Evolutionary conservation across 2,113 vertebrate species (phyloP), one percentile per base, ranked within the genome.

Genomic region (Azemiops feae): DNA sequence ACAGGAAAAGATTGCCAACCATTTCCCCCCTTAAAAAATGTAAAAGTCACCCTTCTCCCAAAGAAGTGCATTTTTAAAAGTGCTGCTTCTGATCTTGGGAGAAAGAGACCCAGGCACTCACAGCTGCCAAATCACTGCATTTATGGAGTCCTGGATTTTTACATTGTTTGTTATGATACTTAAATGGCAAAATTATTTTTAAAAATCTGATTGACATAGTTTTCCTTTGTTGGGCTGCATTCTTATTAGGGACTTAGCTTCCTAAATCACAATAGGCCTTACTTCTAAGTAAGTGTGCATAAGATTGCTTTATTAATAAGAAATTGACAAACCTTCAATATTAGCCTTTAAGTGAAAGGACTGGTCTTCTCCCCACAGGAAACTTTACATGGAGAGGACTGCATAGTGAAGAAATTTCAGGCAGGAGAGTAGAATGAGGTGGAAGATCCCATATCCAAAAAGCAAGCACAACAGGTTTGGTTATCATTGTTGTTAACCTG

Each of bases 341-440:
- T 27, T 69, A 88, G 55, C 18, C 23, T 20, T 8, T 47, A 69
- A 87, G 53, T 5, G 16, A 20, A 47, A 45, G 4, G 43, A 27
- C 30, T 27, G 30, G 58, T 87, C 43, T 39, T 45, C 20, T 20
- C 30, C 30, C 43, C 43, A 14, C 5, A 87, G 85, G 85, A 64
- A 64, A 50, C n/a, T 18, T 47, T 23, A 52, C 16, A 22, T 9
- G 23, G 43, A 39, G 20, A 69, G 47, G 58, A 92, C 30, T 52
- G 57, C 30, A 4, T 6, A 52, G 12, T 50, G 22, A 30, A 87
- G 45, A 52, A 64, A 45, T 92, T 87, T 34, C 27, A 60, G 45
- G 25, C 5, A 47, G 86, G 58, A 69, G 18, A 52, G 47, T 27
- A 2, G 3, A 0, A 50, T 20, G 0, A 50, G 23, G 0, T 0